These are phyloP conservation scores for Progne subis DNA, from an alignment of 2,113 vertebrate genomes.

Conservation along the genomic window DNA sequence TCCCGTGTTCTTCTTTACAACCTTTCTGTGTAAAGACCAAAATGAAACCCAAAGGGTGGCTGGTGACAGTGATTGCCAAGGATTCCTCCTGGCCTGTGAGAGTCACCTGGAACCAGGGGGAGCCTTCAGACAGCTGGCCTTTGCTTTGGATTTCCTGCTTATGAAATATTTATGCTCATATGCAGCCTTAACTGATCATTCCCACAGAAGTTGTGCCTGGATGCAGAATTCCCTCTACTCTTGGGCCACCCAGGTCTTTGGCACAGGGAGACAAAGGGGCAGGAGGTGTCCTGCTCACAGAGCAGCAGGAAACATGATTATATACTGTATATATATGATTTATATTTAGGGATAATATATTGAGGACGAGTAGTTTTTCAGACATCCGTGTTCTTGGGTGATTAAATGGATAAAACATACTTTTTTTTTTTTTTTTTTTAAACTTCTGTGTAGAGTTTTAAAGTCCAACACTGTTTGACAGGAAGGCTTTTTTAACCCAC, in stretches of 20 bases:
- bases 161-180: accelerated
- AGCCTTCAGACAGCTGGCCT: background rate
- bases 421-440: background rate
- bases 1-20: background rate
- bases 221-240: background rate
- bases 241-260: background rate
- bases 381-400: background rate
- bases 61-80: background rate
- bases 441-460: background rate
- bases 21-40: background rate
- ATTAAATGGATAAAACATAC: background rate
- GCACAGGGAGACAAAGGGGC: background rate
- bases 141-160: background rate
- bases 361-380: background rate
- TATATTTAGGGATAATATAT: background rate
- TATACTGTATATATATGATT: too few relatives aligned
- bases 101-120: background rate
- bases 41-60: background rate
- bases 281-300: background rate
- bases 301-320: background rate
- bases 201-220: background rate
- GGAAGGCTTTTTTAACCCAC: background rate
- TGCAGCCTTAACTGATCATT: background rate
- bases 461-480: background rate
- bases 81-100: background rate